Evolutionary conservation across 2,797 vertebrate species (phyloP).

Genomic region (Cirrhinus mrigala): DNA sequence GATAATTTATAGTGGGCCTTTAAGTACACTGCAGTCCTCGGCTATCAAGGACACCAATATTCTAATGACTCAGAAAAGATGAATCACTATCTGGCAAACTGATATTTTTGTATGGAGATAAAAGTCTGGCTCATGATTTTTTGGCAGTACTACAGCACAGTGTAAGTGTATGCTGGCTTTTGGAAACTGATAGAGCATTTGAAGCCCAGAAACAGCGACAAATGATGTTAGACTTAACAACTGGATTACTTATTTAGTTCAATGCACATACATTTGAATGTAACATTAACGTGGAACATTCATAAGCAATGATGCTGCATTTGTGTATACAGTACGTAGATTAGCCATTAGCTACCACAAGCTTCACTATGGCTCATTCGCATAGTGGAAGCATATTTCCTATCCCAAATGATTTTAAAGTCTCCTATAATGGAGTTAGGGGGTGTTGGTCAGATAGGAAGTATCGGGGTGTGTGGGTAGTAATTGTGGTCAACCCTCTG

Average conservation of each 20-base stretch:
- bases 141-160: background rate
- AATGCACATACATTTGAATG: background rate
- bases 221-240: background rate
- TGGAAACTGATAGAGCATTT: background rate
- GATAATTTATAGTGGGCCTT: background rate
- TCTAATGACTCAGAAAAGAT: background rate
- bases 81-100: background rate
- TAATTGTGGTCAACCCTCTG: slow-evolving; percentile 53
- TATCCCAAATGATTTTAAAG: slow-evolving; percentile 20
- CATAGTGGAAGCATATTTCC: slow-evolving; percentile 1
- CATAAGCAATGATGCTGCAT: background rate
- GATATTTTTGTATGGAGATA: background rate
- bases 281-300: background rate
- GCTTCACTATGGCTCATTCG: background rate
- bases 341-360: background rate
- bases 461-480: slow-evolving; percentile 47
- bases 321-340: background rate
- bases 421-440: slow-evolving; percentile 33
- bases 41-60: background rate
- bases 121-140: background rate
- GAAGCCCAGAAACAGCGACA: background rate
- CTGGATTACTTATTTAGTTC: background rate
- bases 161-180: background rate
- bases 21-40: background rate
- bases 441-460: slow-evolving; percentile 47